A percentile compares a stretch with the other conserved stretches of the same genome.
Conservation (phyloP, 2,888 invertebrate genomes). For the Eupithecia centaureata region DNA sequence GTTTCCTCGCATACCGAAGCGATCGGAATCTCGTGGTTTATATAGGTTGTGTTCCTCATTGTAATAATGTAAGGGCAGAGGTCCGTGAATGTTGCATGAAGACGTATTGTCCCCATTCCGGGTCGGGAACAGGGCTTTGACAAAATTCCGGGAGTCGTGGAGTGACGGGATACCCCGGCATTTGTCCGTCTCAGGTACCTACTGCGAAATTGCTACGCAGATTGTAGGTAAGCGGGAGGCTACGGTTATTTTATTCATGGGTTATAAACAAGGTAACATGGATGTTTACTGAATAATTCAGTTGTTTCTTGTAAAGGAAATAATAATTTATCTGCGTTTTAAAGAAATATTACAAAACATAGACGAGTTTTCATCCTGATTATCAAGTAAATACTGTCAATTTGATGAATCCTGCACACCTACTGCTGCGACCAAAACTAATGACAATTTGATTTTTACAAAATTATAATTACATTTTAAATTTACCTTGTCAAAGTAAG, state of each 20-base stretch:
- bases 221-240: constrained; percentile 33
- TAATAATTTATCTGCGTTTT: background rate
- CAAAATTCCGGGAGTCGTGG: constrained; percentile 61
- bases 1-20: constrained; percentile 43
- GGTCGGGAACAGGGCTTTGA: constrained; percentile 66
- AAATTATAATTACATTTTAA: too few relatives aligned
- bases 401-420: background rate
- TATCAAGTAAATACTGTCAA: background rate
- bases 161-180: constrained; percentile 41
- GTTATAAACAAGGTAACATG: constrained; percentile 17
- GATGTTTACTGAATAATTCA: constrained; percentile 8
- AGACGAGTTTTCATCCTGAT: background rate
- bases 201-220: constrained; percentile 37
- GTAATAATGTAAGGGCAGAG: constrained; percentile 65
- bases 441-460: too few relatives aligned
- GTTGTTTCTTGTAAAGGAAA: constrained; percentile 7
- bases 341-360: background rate
- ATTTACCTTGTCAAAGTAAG: too few relatives aligned
- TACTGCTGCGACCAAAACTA: too few relatives aligned
- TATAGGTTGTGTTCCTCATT: constrained; percentile 60
- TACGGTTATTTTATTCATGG: constrained; percentile 27
- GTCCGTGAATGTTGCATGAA: constrained; percentile 72
- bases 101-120: constrained; percentile 70
- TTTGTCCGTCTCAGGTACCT: constrained; percentile 42
- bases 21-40: constrained; percentile 66